A percentile compares a stretch with the other conserved stretches of the same genome.
phyloP scores from a whole-genome alignment of 1,140 invertebrate species.

The Macrotrachela quadricornifera region DNA sequence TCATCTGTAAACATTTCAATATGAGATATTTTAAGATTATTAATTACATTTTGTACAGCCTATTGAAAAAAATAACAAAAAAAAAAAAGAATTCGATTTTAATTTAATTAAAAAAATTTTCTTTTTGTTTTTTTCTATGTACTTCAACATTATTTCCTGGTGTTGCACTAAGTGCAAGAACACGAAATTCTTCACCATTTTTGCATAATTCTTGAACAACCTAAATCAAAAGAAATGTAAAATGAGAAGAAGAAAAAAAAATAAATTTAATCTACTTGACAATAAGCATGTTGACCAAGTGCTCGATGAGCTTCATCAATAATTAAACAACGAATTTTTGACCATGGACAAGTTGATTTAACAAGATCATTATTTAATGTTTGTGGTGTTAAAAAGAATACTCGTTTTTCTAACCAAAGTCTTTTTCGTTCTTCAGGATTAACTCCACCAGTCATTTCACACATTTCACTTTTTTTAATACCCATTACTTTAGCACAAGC shows the following conservation, averaged over 20 bases:
- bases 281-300: slow-evolving; percentile 67
- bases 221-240: slow-evolving; percentile 19
- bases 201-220: slow-evolving; percentile 36
- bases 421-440: slow-evolving; percentile 6
- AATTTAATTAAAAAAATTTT: not conserved
- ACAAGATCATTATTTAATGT: slow-evolving; percentile 58
- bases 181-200: slow-evolving; percentile 40
- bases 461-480: slow-evolving; percentile 55
- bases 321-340: slow-evolving; percentile 55
- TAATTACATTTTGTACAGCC: slow-evolving; percentile 40
- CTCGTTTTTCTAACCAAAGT: slow-evolving; percentile 53
- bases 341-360: slow-evolving; percentile 41
- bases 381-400: slow-evolving; percentile 83
- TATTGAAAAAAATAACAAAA: not conserved
- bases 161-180: slow-evolving; percentile 76
- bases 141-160: slow-evolving; percentile 68
- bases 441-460: slow-evolving; percentile 56
- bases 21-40: slow-evolving; percentile 60
- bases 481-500: slow-evolving; percentile 78
- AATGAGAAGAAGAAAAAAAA: not conserved
- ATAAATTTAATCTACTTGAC: slow-evolving; percentile 45
- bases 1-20: slow-evolving; percentile 65
- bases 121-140: slow-evolving; percentile 1
- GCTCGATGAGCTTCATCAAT: slow-evolving; percentile 83
- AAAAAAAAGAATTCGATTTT: not conserved